These are phyloP conservation scores for Eleginops maclovinus DNA, from an alignment of 2,113 vertebrate species.

Conservation along the genomic window DNA sequence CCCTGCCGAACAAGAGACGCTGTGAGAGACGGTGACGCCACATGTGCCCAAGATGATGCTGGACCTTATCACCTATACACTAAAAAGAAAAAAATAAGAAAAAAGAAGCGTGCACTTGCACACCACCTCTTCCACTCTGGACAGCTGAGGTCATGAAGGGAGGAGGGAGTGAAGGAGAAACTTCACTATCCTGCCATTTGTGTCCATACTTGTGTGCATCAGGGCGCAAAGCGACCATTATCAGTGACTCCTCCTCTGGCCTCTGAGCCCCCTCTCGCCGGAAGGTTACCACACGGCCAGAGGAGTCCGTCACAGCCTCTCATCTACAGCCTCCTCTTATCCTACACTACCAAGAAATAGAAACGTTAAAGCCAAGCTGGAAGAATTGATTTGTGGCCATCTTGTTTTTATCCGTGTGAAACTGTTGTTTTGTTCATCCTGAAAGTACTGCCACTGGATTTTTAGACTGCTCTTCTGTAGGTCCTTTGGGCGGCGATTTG, in stretches of 20 bases:
- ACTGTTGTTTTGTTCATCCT: slow-evolving; percentile 62
- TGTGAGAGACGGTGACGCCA: slow-evolving; percentile 79
- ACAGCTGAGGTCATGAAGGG: slow-evolving; percentile 49
- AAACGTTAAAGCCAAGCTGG: slow-evolving; percentile 69
- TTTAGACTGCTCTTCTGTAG: slow-evolving; percentile 68
- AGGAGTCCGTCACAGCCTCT: slow-evolving; percentile 52
- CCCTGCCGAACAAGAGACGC: slow-evolving; percentile 88
- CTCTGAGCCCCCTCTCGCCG: slow-evolving; percentile 38
- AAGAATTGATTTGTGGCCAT: slow-evolving; percentile 70
- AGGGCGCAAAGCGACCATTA: slow-evolving; percentile 26
- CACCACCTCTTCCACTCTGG: slow-evolving; percentile 63
- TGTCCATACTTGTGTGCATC: slow-evolving; percentile 41
- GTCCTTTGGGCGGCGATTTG: slow-evolving; percentile 60
- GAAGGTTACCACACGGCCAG: slow-evolving; percentile 33
- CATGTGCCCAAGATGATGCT: slow-evolving; percentile 72
- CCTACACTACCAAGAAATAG: slow-evolving; percentile 59
- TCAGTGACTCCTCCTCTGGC: slow-evolving; percentile 51
- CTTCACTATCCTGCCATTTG: slow-evolving; percentile 48
- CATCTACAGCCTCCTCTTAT: slow-evolving; percentile 48
- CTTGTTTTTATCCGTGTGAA: slow-evolving; percentile 71
- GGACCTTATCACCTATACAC: slow-evolving; percentile 67
- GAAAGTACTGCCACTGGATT: slow-evolving; percentile 83
- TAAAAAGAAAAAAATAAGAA: neutral
- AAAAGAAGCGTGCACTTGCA: slow-evolving; percentile 50
- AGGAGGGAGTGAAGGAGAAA: slow-evolving; percentile 34